Evolutionary conservation across 2,888 invertebrate species (phyloP).

Genomic region (Dusona sp.): DNA sequence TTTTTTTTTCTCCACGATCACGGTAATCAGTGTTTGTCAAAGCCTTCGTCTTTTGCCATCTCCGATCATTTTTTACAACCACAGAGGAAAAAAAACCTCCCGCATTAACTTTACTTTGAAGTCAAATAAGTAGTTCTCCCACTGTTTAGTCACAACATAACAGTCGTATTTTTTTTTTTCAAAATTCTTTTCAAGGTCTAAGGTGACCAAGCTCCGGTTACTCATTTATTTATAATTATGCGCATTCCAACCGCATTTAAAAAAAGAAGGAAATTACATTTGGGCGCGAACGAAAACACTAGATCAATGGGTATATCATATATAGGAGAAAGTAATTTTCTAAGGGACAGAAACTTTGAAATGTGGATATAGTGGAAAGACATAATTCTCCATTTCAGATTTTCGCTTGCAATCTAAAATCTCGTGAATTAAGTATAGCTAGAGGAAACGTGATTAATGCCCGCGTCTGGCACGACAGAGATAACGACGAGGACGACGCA

Average conservation of each 20-base stretch:
- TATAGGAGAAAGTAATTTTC: neutral
- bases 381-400: neutral
- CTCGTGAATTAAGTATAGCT: conserved; percentile 45
- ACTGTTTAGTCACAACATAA: neutral
- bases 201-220: neutral
- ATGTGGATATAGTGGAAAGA: neutral
- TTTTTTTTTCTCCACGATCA: conserved; percentile 18
- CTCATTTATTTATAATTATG: neutral
- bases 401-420: conserved; percentile 34
- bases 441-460: conserved; percentile 59
- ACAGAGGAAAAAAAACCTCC: neutral
- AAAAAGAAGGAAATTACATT: neutral
- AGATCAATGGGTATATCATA: neutral
- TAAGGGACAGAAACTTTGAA: neutral
- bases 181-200: neutral
- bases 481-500: conserved; percentile 46
- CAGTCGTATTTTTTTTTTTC: neutral
- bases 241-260: neutral
- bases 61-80: neutral
- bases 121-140: neutral
- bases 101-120: neutral
- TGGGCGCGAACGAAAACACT: neutral
- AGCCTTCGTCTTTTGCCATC: neutral
- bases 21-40: conserved; percentile 69
- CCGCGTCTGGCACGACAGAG: conserved; percentile 60